phyloP scores from a whole-genome alignment of 2,888 invertebrate genomes.

The Balanococcus diminutus region DNA sequence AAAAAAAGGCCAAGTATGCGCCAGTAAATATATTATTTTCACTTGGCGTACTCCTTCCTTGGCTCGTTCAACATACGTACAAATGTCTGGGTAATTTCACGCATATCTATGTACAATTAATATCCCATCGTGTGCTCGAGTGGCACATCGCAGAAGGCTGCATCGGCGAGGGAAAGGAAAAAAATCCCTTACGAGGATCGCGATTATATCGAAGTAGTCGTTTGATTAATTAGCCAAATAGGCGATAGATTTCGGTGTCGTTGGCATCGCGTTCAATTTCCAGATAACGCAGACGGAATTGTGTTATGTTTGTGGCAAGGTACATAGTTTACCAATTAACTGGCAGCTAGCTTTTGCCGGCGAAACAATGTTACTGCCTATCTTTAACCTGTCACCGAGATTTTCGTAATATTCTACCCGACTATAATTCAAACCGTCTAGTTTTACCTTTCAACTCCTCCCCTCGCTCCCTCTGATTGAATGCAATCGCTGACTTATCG shows the following conservation, averaged over 20 bases:
- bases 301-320: constrained; percentile 44
- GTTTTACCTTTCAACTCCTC: not conserved
- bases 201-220: not conserved
- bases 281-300: constrained; percentile 29
- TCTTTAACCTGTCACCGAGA: constrained; percentile 48
- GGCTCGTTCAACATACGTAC: too few species aligned
- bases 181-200: not conserved
- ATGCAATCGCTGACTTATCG: constrained; percentile 14
- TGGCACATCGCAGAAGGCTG: too few species aligned
- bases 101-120: not conserved
- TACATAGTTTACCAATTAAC: constrained; percentile 53
- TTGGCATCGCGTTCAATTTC: constrained; percentile 34
- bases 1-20: not conserved
- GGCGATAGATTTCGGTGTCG: constrained; percentile 46
- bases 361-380: constrained; percentile 49
- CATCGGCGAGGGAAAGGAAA: not conserved
- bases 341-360: constrained; percentile 43
- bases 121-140: not conserved
- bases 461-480: not conserved
- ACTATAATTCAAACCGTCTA: constrained; percentile 29
- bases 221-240: constrained; percentile 44
- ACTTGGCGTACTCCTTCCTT: not conserved
- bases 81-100: not conserved
- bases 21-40: not conserved
- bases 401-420: constrained; percentile 33